These are phyloP conservation scores for Drosophila pachea DNA, from an alignment of 1,140 invertebrate genomes.

Conservation along the genomic window DNA sequence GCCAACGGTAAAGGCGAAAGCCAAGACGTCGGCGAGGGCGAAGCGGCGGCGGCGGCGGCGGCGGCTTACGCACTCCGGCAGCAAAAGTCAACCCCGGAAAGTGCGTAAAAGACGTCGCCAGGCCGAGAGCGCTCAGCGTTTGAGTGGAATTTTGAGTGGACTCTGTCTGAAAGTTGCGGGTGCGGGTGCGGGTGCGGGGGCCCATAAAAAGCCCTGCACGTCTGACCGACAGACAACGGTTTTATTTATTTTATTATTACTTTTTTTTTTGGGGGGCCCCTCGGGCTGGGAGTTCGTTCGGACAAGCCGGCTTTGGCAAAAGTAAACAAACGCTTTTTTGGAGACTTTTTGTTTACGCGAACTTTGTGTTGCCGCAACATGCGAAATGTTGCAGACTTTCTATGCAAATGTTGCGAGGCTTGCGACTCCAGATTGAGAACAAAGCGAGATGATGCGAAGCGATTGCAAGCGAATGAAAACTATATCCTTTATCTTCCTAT, in stretches of 20 bases:
- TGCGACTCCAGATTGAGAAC: neutral
- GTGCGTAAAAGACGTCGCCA: constrained; percentile 43
- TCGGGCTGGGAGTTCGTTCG: constrained; percentile 33
- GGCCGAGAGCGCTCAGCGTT: neutral
- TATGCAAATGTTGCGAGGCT: constrained; percentile 16
- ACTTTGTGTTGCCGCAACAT: constrained; percentile 46
- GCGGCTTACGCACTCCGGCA: constrained; percentile 33
- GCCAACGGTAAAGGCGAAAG: no score
- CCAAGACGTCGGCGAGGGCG: no score
- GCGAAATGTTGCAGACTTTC: constrained; percentile 45
- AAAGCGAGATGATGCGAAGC: neutral
- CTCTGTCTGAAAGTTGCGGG: constrained; percentile 21
- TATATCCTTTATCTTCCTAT: no score
- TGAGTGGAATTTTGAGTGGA: constrained; percentile 57
- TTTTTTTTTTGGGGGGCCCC: constrained; percentile 38
- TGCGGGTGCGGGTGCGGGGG: neutral
- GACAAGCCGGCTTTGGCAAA: constrained; percentile 65
- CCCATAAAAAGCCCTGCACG: constrained; percentile 53
- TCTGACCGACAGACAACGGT: constrained; percentile 42
- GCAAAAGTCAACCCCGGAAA: constrained; percentile 56
- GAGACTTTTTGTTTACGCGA: constrained; percentile 58
- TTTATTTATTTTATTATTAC: neutral
- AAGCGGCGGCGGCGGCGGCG: neutral
- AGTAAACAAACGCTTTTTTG: constrained; percentile 74
- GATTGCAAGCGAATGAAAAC: no score